phyloP scores from a whole-genome alignment of 2,113 vertebrate genomes.

The Dromaius novaehollandiae region DNA sequence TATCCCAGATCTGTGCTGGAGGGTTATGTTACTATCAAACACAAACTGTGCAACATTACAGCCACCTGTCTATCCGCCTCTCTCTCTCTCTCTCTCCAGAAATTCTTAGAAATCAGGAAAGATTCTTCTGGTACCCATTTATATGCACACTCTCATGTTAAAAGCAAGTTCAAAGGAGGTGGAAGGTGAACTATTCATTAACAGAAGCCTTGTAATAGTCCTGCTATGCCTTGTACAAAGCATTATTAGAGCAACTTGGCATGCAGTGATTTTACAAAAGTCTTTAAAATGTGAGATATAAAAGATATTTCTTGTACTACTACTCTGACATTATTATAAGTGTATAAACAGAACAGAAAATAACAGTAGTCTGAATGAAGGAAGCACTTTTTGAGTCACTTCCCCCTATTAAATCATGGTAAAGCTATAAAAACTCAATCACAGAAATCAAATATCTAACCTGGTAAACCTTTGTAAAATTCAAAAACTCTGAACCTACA shows the following conservation, averaged over 20 bases:
- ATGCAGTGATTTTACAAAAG: conserved; percentile 11
- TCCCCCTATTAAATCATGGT: not conserved
- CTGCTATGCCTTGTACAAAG: not conserved
- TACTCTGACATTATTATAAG: not conserved
- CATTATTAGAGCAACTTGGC: not conserved
- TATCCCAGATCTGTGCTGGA: not conserved
- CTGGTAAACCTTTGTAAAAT: not conserved
- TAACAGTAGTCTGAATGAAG: not conserved
- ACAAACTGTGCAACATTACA: not conserved
- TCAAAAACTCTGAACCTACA: not conserved
- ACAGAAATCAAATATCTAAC: not conserved
- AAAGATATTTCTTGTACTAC: not conserved
- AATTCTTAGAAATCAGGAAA: not conserved
- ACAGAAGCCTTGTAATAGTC: not conserved
- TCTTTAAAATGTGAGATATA: not conserved
- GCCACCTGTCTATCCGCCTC: not conserved
- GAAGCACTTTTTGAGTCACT: not conserved
- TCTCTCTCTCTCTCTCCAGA: not conserved
- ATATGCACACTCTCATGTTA: not conserved
- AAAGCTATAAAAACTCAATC: not conserved
- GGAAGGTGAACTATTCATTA: not conserved
- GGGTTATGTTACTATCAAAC: not conserved
- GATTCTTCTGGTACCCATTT: not conserved
- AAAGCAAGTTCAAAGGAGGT: conserved; percentile 32
- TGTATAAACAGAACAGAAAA: conserved; percentile 29